Evolutionary conservation across 2,888 invertebrate genomes (phyloP), one percentile per base, ranked within the genome.

Genomic region (Drosophila vallismaia): DNA sequence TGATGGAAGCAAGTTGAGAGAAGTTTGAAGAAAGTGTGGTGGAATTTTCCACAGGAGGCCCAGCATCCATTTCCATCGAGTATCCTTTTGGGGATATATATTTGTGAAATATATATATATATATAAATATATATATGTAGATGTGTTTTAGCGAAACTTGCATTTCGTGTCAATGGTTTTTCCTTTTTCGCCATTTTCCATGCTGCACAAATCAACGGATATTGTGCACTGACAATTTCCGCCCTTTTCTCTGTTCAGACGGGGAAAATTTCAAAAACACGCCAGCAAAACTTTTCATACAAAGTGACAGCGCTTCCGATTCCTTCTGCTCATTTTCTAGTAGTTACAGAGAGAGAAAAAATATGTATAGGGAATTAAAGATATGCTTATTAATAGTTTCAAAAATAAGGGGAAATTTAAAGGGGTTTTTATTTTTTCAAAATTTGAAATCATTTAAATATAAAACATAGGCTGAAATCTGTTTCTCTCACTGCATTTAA

Each of bases 211-310:
- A 80, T 77, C 83, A 78, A 74, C 86, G 86, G 88, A 86, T 86
- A 86, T 86, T 88, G 88, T 77, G 73, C 83, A 79, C 69, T 74
- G 86, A 88, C 85, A 88, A 88, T 88, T 88, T 86, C 86, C 86
- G 78, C 67, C 73, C 59, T 52, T 53, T 50, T 70, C 62, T 46
- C 71, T 50, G 54, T 33, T 31, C 62, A 9, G 8, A 9, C 19
- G 4, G 19, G 28, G 9, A 24, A 54, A 74, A 57, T 66, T 54
- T 53, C 44, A 60, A 69, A 56, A 68, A 74, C 74, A 81, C 52
- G 67, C 42, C 71, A 71, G 53, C 48, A 52, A 49, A 70, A 69
- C 53, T 69, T 69, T 78, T 59, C 45, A 54, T 52, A 67, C 67
- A 64, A 66, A 66, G 55, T 64, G 45, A 62, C 60, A 54, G 59